Evolutionary conservation across 2,797 vertebrate species (phyloP).

Genomic region (Darevskia nairensis): DNA sequence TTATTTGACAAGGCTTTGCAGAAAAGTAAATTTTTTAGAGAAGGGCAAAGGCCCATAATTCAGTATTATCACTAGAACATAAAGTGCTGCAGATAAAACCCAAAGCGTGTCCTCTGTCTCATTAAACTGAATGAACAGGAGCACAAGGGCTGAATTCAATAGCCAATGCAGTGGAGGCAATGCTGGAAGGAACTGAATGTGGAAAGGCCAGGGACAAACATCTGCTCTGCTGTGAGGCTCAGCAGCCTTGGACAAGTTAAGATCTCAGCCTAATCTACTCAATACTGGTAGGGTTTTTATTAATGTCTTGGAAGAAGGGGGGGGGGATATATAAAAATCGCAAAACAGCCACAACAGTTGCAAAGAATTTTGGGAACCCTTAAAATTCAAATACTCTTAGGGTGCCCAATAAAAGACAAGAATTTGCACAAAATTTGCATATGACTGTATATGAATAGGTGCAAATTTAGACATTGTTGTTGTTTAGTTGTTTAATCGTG

Average conservation of each 20-base stretch:
- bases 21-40: not conserved
- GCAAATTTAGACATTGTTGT: too few relatives aligned
- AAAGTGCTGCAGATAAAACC: not conserved
- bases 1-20: not conserved
- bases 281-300: not conserved
- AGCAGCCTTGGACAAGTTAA: not conserved
- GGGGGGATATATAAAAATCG: not conserved
- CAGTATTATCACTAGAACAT: not conserved
- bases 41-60: conserved; percentile 2
- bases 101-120: not conserved
- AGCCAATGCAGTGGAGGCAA: not conserved
- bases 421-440: too few relatives aligned
- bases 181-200: not conserved
- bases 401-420: too few relatives aligned
- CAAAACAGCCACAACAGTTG: not conserved
- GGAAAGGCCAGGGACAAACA: not conserved
- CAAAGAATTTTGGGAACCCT: not conserved
- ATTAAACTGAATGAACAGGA: not conserved
- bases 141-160: not conserved
- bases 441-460: too few relatives aligned
- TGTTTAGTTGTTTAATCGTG: too few relatives aligned
- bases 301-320: not conserved
- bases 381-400: not conserved
- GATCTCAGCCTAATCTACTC: not conserved
- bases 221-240: not conserved